These are phyloP conservation scores for Hypolimnas misippus DNA, from an alignment of 2,888 invertebrate genomes.

Conservation along the genomic window DNA sequence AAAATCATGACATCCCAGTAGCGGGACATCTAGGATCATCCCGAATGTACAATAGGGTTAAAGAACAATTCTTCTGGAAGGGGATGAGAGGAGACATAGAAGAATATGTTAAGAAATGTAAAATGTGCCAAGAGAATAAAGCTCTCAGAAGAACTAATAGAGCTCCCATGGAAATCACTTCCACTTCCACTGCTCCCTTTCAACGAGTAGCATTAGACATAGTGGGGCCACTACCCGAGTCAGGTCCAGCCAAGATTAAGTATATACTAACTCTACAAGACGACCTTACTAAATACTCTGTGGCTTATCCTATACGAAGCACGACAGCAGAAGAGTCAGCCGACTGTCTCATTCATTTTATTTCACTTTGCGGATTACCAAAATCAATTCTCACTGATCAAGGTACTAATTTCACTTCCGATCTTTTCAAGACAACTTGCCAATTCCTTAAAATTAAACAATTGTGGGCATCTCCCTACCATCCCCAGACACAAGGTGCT, in stretches of 20 bases:
- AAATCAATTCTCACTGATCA: not conserved
- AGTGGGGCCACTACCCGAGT: not conserved
- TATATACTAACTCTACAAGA: not conserved
- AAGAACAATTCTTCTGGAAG: not conserved
- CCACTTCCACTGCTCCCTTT: not conserved
- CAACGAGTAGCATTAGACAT: not conserved
- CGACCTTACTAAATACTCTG: not conserved
- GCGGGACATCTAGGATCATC: not conserved
- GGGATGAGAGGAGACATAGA: not conserved
- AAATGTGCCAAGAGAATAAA: not conserved
- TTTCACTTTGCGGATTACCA: not conserved
- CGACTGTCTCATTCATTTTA: not conserved
- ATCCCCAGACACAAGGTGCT: not conserved
- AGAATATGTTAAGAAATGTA: not conserved
- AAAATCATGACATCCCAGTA: not conserved
- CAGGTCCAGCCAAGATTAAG: not conserved
- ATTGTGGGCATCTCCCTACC: not conserved
- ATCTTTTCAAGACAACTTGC: not conserved
- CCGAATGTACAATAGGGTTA: not conserved
- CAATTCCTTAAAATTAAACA: not conserved
- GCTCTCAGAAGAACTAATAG: not conserved
- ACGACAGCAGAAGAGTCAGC: not conserved
- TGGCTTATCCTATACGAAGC: not conserved
- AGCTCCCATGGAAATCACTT: not conserved
- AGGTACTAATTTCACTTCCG: not conserved